Base-by-base conservation (phyloP, 2,113 vertebrate genomes). In the Mesoclemmys tuberculata region DNA sequence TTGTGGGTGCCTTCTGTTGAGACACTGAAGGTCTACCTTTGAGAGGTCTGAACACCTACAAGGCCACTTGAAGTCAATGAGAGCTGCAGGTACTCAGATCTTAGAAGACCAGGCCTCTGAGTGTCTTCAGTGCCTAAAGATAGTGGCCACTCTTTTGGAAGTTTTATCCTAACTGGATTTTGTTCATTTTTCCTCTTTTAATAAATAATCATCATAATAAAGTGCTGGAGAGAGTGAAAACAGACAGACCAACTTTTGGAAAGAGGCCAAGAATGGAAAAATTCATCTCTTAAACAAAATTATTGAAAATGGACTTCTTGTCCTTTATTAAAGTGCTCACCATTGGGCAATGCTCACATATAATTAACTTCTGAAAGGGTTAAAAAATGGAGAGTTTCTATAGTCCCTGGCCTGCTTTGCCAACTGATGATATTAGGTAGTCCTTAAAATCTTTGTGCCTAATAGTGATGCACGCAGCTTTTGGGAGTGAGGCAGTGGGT, bases 181-280 rank as follows among this genome's bases (percentile, higher is more conserved):
- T 0, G 74, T 92, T 85, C 79, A 16, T 71, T 9, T 91, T 4
- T 13, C 51, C 52, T 81, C 52, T 81, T 14, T 24, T 27, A 38
- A 54, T 55, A 81, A 81, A 54, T 81, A 55, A 64, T 64, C 31
- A 68, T 68, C 10, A 75, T 16, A 38, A 52, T 52, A 27, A 55
- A 27, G 10, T 24, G 21, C 22, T 16, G 24, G 80, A 56, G 27
- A 4, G 46, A 80, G 71, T 48, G n/a, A 87, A 95, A 93, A 61
- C 0, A 68, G 35, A 35, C 61, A 71, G 51, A 87, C 31, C 22
- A 26, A 9, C 79, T 13, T 75, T 81, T 87, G 52, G 38, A 87
- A 94, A 85, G 21, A 77, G 38, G 54, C 6, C 54, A 85, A 93
- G 91, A 93, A 29, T 71, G 10, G 93, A 88, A 85, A 51, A 1